Percentiles rank a stretch among this genome's conserved stretches.
Evolutionary conservation across 2,113 vertebrate species (phyloP).

Genomic region (Megaleporinus macrocephalus): DNA sequence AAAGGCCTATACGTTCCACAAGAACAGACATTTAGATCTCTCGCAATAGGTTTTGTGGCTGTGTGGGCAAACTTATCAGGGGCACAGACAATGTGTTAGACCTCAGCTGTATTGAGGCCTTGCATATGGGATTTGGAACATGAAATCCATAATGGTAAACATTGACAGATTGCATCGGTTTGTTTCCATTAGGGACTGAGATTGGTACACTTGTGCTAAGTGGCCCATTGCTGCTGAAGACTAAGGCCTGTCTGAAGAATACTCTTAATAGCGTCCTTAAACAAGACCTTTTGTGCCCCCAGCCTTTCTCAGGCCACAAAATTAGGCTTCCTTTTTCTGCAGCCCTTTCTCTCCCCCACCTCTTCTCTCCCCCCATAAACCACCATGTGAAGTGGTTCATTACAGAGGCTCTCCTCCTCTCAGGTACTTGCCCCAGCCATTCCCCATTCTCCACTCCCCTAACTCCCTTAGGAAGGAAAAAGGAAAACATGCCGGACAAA

Average conservation of each 20-base stretch:
- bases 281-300: constrained; percentile 97
- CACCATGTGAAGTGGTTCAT: constrained; percentile 99
- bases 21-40: constrained; percentile 66
- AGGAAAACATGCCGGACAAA: constrained; percentile 99
- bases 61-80: constrained; percentile 59
- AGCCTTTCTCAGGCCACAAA: constrained; percentile 96
- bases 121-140: constrained; percentile 87
- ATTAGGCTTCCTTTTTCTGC: constrained; percentile 87
- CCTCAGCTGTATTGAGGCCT: constrained; percentile 70
- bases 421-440: constrained; percentile 92
- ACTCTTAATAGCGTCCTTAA: constrained; percentile 99
- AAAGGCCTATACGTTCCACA: constrained; percentile 50
- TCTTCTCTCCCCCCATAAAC: constrained; percentile 82
- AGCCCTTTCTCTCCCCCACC: constrained; percentile 63
- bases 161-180: constrained; percentile 91
- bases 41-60: constrained; percentile 69
- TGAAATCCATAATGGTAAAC: constrained; percentile 97
- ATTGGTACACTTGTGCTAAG: constrained; percentile 99
- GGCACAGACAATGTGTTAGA: constrained; percentile 55
- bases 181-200: constrained; percentile 99
- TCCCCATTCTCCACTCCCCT: constrained; percentile 92
- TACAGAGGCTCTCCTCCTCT: constrained; percentile 89
- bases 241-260: constrained; percentile 94
- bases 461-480: constrained; percentile 94
- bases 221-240: constrained; percentile 95